phyloP scores from a whole-genome alignment of 2,113 vertebrate genomes.

The Mixornis gularis region DNA sequence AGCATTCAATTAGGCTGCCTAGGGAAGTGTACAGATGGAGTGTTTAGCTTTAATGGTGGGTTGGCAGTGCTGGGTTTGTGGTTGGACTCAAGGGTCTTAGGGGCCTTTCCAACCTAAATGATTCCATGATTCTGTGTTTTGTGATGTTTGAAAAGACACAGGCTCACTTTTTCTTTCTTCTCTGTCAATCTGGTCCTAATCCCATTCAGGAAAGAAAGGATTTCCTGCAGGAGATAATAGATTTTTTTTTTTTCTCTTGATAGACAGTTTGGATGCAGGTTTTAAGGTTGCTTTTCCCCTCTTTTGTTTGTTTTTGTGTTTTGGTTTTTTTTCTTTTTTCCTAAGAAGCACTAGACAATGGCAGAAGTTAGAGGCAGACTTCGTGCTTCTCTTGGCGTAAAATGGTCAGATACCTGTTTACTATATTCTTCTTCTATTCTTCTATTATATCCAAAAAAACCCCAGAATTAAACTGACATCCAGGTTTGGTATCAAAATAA shows the following conservation, averaged over 20 bases:
- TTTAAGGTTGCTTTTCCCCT: background rate
- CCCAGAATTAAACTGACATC: background rate
- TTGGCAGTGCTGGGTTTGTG: background rate
- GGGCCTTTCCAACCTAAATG: background rate
- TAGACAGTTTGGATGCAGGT: background rate
- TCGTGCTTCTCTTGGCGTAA: background rate
- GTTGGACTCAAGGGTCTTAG: background rate
- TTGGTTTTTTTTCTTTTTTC: rapidly evolving
- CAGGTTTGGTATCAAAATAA: background rate
- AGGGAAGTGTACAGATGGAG: background rate
- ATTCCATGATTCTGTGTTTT: background rate
- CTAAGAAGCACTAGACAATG: background rate
- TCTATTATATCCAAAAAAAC: background rate
- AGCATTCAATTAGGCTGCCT: background rate
- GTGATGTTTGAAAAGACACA: background rate
- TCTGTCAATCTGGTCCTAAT: background rate
- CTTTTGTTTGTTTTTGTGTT: background rate
- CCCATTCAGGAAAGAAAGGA: background rate
- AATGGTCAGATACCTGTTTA: background rate
- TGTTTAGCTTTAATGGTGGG: background rate
- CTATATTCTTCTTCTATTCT: background rate
- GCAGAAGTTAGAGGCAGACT: background rate
- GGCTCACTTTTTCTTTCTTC: background rate
- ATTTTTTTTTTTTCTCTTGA: background rate
- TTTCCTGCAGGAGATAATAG: background rate